These are phyloP conservation scores for Borostomias antarcticus DNA, from an alignment of 2,797 vertebrate genomes.

Conservation along the genomic window DNA sequence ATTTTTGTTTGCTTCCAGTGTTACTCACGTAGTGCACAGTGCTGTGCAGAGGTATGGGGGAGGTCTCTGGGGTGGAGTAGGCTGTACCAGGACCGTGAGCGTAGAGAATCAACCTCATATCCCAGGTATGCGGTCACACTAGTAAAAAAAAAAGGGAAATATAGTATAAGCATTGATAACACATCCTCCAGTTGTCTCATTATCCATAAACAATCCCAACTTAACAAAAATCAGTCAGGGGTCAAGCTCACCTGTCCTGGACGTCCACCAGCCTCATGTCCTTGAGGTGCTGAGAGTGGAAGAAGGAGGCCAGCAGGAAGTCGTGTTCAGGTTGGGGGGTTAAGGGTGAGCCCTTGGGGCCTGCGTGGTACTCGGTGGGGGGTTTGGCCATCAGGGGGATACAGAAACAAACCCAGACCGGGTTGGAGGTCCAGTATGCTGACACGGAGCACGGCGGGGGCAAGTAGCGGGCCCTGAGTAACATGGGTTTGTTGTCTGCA, in stretches of 20 bases:
- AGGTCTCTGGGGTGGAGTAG: constrained; percentile 81
- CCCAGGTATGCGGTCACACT: constrained; percentile 78
- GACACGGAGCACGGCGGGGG: constrained; percentile 66
- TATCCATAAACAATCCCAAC: not conserved
- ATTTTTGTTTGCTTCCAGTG: not conserved
- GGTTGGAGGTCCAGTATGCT: constrained; percentile 79
- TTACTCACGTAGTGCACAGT: constrained; percentile 78
- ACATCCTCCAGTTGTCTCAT: too few relatives aligned
- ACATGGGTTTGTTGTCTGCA: constrained; percentile 75
- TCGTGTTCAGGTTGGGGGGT: constrained; percentile 67
- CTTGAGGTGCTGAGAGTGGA: constrained; percentile 75
- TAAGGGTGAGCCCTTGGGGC: constrained; percentile 52
- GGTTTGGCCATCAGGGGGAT: constrained; percentile 68
- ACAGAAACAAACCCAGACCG: constrained; percentile 80
- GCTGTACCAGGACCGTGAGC: constrained; percentile 80
- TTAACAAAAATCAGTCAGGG: not conserved
- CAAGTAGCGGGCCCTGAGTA: constrained; percentile 77
- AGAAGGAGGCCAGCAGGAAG: constrained; percentile 76
- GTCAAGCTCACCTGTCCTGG: constrained; percentile 71
- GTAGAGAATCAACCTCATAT: constrained; percentile 73
- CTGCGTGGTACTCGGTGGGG: constrained; percentile 31
- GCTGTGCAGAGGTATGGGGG: constrained; percentile 77
- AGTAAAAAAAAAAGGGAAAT: too few relatives aligned
- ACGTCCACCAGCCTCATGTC: constrained; percentile 71
- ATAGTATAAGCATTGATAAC: too few relatives aligned